phyloP scores from a whole-genome alignment of 2,888 invertebrate species.

The Elaeidobius kamerunicus region DNA sequence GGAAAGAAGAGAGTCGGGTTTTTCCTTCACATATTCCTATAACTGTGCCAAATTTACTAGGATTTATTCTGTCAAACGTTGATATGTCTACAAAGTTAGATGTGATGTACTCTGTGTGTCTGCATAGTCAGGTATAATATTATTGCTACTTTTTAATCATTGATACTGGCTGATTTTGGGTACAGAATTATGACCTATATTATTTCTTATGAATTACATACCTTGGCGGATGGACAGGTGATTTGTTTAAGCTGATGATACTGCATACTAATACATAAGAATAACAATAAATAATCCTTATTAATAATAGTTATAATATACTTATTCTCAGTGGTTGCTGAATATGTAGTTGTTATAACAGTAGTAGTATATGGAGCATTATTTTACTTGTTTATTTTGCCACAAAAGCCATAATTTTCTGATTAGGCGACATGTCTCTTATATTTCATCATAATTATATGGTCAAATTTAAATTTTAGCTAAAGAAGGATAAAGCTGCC shows the following conservation, averaged over 20 bases:
- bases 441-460: neutral
- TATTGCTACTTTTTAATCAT: too few relatives aligned
- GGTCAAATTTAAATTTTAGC: conserved; percentile 31
- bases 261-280: too few relatives aligned
- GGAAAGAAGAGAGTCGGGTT: conserved; percentile 68
- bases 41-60: conserved; percentile 64
- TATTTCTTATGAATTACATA: too few relatives aligned
- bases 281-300: too few relatives aligned
- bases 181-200: too few relatives aligned
- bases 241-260: too few relatives aligned
- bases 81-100: conserved; percentile 54
- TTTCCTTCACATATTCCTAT: conserved; percentile 64
- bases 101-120: conserved; percentile 56
- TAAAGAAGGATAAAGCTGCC: conserved; percentile 42
- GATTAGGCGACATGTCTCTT: neutral
- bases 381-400: neutral
- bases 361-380: too few relatives aligned
- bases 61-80: conserved; percentile 70
- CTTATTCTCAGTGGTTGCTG: too few relatives aligned
- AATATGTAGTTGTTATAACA: too few relatives aligned
- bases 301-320: too few relatives aligned
- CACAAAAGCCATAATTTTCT: neutral
- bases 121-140: conserved; percentile 52
- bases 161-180: too few relatives aligned
- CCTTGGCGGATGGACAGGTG: too few relatives aligned